Evolutionary conservation across 2,113 vertebrate species (phyloP), one percentile per base, ranked within the genome.

Genomic region (Seriola dumerili): DNA sequence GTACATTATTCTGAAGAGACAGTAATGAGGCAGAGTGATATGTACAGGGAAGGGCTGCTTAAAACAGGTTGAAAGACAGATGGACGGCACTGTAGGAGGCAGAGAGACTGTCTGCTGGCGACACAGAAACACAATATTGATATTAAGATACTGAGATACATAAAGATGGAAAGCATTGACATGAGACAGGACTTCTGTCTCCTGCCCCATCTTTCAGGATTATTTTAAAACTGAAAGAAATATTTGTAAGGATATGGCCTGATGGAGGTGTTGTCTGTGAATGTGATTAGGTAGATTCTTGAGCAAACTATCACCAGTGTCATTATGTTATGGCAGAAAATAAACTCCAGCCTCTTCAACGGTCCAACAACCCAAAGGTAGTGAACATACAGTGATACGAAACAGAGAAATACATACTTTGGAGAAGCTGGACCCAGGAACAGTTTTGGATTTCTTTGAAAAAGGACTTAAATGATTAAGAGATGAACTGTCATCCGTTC

Each of bases 31-130:
- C 46, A 25, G 1, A 59, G 64, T 16, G n/a, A 38, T 48, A 23
- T 50, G 12, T 23, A 54, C 19, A 55, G 25, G n/a, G 14, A 63
- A 13, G 8, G 52, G 65, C 11, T n/a, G 16, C 42, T 46, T 63
- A 10, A 65, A 84, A 44, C 81, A 80, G 85, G 62, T 55, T 84
- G 81, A 71, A 72, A 70, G 34, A 72, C 83, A 88, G 85, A 83
- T 85, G 88, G 83, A 85, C 36, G 21, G 9, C 66, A 68, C 83
- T 65, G 80, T 66, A 54, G 76, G 84, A 83, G 70, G 70, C 68
- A 80, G 75, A 72, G 70, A 65, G 46, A 61, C 65, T 13, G 38
- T 65, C 68, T 54, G 16, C 29, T 52, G 16, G 79, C 83, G 34
- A 66, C 21, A 54, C 34, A 74, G n/a, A 80, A 25, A 66, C 29